A percentile compares a stretch with the other conserved stretches of the same genome.
phyloP scores from a whole-genome alignment of 1,140 invertebrate genomes.

The Gyrodactylus salaris region DNA sequence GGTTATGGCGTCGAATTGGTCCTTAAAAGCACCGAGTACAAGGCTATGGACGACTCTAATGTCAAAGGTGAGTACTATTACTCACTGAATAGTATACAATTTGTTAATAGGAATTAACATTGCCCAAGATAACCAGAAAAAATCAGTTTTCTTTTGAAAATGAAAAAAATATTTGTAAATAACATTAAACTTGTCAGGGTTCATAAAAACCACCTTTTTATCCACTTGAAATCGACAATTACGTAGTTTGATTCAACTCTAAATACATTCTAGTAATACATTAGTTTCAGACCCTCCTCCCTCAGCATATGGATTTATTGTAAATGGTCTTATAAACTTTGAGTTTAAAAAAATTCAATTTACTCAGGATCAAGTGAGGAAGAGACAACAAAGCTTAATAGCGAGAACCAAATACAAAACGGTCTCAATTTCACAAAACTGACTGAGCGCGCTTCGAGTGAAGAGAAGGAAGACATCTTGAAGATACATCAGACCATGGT shows the following conservation, averaged over 20 bases:
- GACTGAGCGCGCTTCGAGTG: neutral
- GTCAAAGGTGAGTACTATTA: conserved; percentile 23
- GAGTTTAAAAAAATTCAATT: no score
- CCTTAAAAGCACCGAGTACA: conserved; percentile 95
- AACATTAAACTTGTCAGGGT: neutral
- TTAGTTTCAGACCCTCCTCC: no score
- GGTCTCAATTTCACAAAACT: neutral
- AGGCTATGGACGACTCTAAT: conserved; percentile 69
- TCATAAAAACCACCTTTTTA: no score
- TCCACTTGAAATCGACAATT: no score
- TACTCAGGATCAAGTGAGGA: no score
- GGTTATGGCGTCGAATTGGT: conserved; percentile 93
- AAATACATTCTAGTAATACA: no score
- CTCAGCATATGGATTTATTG: no score
- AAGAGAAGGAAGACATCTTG: neutral
- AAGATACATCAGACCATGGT: neutral
- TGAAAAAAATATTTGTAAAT: neutral
- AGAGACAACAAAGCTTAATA: neutral
- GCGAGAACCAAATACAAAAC: neutral
- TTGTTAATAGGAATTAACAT: neutral
- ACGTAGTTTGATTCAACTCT: no score
- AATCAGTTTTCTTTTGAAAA: neutral
- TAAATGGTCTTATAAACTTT: no score
- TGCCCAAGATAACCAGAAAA: neutral
- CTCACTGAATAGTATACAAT: neutral